These are phyloP conservation scores for Lepilemur septentrionalis DNA, from an alignment of 2,797 vertebrate genomes.

Conservation along the genomic window DNA sequence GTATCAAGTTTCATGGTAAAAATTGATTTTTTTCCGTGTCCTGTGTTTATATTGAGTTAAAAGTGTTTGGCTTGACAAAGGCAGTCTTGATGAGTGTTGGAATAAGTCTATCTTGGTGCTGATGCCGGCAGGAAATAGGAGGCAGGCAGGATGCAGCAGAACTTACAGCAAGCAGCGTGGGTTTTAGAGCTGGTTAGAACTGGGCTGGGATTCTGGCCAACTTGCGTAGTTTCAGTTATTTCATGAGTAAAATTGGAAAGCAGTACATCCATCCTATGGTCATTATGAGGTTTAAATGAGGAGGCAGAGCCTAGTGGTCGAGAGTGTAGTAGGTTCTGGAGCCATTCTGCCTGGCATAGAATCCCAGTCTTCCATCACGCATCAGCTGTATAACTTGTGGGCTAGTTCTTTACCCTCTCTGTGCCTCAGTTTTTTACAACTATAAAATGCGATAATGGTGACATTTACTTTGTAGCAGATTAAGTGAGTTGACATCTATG, in stretches of 20 bases:
- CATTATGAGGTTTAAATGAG: neutral
- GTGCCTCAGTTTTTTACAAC: neutral
- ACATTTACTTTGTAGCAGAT: neutral
- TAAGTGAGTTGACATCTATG: neutral
- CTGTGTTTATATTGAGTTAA: neutral
- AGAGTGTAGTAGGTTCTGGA: neutral
- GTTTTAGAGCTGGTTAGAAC: neutral
- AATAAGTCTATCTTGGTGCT: neutral
- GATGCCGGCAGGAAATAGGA: neutral
- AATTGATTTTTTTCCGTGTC: neutral
- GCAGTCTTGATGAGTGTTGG: neutral
- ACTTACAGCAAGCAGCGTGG: neutral
- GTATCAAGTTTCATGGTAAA: neutral
- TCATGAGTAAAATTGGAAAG: neutral
- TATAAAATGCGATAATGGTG: neutral
- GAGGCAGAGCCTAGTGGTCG: neutral
- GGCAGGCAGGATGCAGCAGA: neutral
- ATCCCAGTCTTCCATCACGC: neutral
- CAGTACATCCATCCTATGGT: neutral
- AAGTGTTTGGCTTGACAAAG: neutral
- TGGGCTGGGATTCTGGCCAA: neutral
- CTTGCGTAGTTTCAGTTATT: neutral
- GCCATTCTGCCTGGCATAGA: neutral
- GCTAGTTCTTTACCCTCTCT: neutral
- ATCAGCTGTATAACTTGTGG: neutral